These are phyloP conservation scores for Ateles fusciceps DNA, from an alignment of 2,797 vertebrate species.

Conservation along the genomic window DNA sequence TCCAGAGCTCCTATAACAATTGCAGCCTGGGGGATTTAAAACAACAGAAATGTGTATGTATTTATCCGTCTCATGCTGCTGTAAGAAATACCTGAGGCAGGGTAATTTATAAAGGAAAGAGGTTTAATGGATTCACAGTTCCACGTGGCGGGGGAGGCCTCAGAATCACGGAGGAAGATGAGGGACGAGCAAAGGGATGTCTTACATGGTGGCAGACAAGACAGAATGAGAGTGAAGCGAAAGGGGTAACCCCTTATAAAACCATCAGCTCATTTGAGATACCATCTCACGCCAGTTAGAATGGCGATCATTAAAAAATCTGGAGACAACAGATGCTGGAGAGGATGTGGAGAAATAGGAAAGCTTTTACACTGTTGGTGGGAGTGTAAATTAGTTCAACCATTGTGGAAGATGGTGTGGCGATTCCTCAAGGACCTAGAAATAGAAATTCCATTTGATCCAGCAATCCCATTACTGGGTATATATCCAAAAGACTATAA, in stretches of 20 bases:
- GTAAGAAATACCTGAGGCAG: neutral
- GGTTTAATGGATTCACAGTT: neutral
- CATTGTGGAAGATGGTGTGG: no score
- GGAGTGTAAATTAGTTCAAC: no score
- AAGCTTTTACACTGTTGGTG: no score
- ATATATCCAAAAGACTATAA: no score
- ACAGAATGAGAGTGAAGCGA: neutral
- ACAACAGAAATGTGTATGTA: neutral
- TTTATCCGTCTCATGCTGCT: neutral
- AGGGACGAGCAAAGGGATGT: neutral
- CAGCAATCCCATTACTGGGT: no score
- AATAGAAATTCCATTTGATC: no score
- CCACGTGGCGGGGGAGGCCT: neutral
- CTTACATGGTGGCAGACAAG: neutral
- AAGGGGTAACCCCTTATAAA: neutral
- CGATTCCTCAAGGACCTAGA: no score
- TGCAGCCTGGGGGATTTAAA: neutral
- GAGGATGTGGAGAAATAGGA: no score
- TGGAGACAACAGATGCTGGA: no score
- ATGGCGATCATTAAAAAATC: no score
- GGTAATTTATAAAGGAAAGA: neutral
- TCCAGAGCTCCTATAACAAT: neutral
- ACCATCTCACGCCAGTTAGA: no score
- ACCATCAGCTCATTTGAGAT: neutral
- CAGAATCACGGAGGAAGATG: neutral